Evolutionary conservation across 1,140 invertebrate species (phyloP).

Genomic region (Pseudomyrmex concolor): DNA sequence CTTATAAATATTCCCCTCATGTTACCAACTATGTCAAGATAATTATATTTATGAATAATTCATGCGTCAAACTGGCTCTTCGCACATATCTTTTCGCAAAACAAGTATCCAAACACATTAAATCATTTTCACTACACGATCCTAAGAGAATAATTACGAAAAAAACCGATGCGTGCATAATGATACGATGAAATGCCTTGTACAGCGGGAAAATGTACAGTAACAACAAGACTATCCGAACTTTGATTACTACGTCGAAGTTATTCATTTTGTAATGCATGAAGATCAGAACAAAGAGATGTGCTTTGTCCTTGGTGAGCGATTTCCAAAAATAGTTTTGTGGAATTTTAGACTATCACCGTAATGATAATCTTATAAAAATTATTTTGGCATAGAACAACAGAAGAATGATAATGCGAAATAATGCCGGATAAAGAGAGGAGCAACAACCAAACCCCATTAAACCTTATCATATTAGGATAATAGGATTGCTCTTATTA

Average conservation of each 20-base stretch:
- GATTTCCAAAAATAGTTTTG: neutral
- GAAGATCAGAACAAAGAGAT: too few species aligned
- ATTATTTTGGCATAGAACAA: constrained; percentile 4
- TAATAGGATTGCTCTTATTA: constrained; percentile 77
- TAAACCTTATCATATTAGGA: constrained; percentile 73
- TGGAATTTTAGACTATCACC: neutral
- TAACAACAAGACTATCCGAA: neutral
- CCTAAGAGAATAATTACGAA: neutral
- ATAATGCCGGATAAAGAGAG: constrained; percentile 29
- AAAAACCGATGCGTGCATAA: neutral
- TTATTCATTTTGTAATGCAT: neutral
- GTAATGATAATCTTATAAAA: neutral
- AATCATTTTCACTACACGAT: neutral
- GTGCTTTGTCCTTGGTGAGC: neutral
- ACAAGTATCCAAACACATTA: neutral
- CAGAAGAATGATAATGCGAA: neutral
- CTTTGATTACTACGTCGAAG: neutral
- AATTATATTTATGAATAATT: constrained; percentile 35
- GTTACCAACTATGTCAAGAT: neutral
- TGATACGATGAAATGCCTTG: neutral
- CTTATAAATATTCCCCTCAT: neutral
- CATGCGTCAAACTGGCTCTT: neutral
- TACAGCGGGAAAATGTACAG: neutral
- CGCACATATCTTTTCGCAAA: too few species aligned
- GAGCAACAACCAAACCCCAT: constrained; percentile 61